A percentile compares a stretch with the other conserved stretches of the same genome.
These are phyloP conservation scores for Erpornis zantholeuca DNA, from an alignment of 2,113 vertebrate genomes.

Conservation along the genomic window DNA sequence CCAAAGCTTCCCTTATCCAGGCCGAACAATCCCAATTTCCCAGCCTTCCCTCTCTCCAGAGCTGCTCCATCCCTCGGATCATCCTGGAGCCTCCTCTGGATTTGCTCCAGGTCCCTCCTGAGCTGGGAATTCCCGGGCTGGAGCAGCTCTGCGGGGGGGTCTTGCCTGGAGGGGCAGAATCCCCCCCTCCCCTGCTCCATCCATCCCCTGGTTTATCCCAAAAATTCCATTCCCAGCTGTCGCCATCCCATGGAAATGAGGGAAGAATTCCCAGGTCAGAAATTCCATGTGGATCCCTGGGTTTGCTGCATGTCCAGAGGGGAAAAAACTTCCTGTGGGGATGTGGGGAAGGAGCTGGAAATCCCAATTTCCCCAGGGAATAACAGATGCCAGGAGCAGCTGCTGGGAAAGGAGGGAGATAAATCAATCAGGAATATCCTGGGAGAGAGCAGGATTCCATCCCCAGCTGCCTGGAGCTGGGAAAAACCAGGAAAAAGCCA, in stretches of 20 bases:
- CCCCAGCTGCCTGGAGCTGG: background rate
- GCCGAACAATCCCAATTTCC: background rate
- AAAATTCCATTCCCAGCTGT: background rate
- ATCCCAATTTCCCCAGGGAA: background rate
- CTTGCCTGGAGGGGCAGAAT: background rate
- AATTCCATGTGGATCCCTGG: background rate
- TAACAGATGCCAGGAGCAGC: background rate
- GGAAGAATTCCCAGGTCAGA: accelerated
- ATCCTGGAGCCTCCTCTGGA: background rate
- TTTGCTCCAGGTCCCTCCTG: background rate
- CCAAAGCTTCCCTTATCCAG: background rate
- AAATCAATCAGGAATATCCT: background rate
- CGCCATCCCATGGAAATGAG: background rate
- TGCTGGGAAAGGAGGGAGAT: background rate
- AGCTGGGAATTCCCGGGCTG: background rate
- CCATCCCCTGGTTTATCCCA: background rate
- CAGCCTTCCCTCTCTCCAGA: background rate
- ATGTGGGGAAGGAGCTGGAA: background rate
- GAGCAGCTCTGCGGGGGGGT: background rate
- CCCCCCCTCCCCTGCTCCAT: background rate
- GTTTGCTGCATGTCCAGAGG: background rate
- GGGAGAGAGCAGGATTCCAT: background rate
- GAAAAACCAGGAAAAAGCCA: accelerated
- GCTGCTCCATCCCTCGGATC: background rate
- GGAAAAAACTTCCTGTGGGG: background rate